Conservation (phyloP, 2,113 vertebrate species). For the Alouatta palliata region DNA sequence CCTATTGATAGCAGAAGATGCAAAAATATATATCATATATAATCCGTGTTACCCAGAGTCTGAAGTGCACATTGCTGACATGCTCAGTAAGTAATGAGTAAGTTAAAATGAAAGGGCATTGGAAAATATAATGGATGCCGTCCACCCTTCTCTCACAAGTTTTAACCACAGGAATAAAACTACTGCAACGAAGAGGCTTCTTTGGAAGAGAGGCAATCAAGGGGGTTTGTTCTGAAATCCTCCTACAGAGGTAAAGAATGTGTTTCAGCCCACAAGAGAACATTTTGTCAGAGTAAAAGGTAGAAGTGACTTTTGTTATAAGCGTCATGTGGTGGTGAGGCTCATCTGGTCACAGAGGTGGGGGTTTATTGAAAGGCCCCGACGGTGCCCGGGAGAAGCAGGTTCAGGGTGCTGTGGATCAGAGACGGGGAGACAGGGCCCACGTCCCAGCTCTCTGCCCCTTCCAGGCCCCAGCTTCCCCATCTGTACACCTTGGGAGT, state of each 20-base stretch:
- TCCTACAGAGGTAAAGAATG: slow-evolving; percentile 33
- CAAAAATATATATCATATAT: neutral
- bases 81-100: neutral
- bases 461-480: neutral
- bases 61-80: neutral
- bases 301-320: neutral
- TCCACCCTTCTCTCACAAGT: neutral
- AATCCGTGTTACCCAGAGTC: neutral
- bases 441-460: neutral
- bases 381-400: neutral
- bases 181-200: neutral
- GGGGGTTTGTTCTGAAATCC: slow-evolving; percentile 38
- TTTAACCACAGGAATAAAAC: slow-evolving; percentile 1
- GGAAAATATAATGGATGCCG: neutral
- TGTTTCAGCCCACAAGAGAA: slow-evolving; percentile 33
- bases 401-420: too few relatives aligned
- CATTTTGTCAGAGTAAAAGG: slow-evolving; percentile 2
- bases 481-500: neutral
- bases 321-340: neutral
- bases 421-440: fast-evolving
- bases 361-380: neutral
- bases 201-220: neutral
- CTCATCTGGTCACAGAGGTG: neutral
- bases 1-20: neutral
- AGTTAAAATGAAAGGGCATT: neutral